These are phyloP conservation scores for Petromus typicus DNA, from an alignment of 2,113 vertebrate species.

Conservation along the genomic window DNA sequence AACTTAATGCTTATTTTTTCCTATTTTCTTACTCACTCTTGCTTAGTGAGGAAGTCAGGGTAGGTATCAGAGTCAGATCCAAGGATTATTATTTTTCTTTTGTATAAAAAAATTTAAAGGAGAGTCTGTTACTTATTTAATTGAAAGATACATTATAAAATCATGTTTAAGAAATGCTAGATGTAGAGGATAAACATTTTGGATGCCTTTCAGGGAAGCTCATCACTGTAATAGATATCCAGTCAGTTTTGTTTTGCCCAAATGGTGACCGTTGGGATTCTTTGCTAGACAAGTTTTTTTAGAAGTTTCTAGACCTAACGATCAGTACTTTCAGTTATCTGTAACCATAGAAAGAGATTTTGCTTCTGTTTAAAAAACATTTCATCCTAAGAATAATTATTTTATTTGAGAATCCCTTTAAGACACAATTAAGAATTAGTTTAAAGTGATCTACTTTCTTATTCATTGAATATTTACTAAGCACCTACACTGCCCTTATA, in stretches of 20 bases:
- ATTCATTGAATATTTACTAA: conserved; percentile 2
- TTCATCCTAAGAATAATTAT: neutral
- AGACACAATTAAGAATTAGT: neutral
- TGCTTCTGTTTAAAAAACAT: neutral
- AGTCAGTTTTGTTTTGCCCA: conserved; percentile 9
- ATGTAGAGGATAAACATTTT: neutral
- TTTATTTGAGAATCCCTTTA: conserved; percentile 26
- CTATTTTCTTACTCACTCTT: neutral
- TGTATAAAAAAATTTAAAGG: neutral
- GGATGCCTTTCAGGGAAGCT: neutral
- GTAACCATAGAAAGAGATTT: neutral
- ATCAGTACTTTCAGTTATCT: neutral
- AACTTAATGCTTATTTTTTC: no score
- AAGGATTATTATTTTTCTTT: neutral
- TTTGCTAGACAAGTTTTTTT: neutral
- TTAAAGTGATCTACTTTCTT: neutral
- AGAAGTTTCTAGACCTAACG: conserved; percentile 2
- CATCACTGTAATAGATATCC: neutral
- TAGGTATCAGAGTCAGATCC: neutral
- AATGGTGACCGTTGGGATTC: neutral
- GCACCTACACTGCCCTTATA: neutral
- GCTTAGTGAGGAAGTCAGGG: neutral
- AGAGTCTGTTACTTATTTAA: neutral
- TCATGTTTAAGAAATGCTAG: neutral
- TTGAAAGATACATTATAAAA: neutral